A percentile compares a stretch with the other conserved stretches of the same genome.
phyloP scores from a whole-genome alignment of 2,113 vertebrate genomes.

The Rhinopomastus cyanomelas region DNA sequence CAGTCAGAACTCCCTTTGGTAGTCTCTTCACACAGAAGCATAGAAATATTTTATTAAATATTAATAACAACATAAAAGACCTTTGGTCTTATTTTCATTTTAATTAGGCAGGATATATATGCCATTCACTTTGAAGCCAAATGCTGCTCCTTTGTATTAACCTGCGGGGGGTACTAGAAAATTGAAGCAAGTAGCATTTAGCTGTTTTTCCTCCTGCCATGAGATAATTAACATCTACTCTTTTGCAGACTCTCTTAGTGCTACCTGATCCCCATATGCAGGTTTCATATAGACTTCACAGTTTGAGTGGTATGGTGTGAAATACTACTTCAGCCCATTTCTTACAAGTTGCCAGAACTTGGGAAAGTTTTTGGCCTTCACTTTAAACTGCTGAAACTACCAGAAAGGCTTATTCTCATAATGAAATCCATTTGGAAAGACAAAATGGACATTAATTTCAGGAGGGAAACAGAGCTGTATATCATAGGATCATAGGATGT shows the following conservation, averaged over 20 bases:
- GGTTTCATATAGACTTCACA: not conserved
- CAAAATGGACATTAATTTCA: not conserved
- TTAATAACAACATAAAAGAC: slow-evolving; percentile 61
- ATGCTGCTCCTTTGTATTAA: slow-evolving; percentile 52
- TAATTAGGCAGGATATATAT: slow-evolving; percentile 55
- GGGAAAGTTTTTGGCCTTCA: slow-evolving; percentile 7
- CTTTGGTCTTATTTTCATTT: slow-evolving; percentile 62
- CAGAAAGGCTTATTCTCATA: not conserved
- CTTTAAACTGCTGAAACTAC: not conserved
- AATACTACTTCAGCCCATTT: not conserved
- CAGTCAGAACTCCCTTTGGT: not conserved
- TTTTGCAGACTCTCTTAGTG: not conserved
- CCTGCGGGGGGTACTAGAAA: slow-evolving; percentile 57
- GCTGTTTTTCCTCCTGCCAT: slow-evolving; percentile 19
- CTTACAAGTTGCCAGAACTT: not conserved
- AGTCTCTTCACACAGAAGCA: slow-evolving; percentile 37
- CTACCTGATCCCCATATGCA: slow-evolving; percentile 6
- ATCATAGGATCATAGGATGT: no score
- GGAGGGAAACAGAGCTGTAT: not conserved
- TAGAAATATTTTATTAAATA: slow-evolving; percentile 66
- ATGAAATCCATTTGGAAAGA: not conserved
- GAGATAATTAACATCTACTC: slow-evolving; percentile 33
- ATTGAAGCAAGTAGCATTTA: slow-evolving; percentile 46
- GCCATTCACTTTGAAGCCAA: slow-evolving; percentile 65
- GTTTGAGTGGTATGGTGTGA: not conserved